Conservation (phyloP, 2,888 invertebrate species). For the Anagyrus pseudococci region DNA sequence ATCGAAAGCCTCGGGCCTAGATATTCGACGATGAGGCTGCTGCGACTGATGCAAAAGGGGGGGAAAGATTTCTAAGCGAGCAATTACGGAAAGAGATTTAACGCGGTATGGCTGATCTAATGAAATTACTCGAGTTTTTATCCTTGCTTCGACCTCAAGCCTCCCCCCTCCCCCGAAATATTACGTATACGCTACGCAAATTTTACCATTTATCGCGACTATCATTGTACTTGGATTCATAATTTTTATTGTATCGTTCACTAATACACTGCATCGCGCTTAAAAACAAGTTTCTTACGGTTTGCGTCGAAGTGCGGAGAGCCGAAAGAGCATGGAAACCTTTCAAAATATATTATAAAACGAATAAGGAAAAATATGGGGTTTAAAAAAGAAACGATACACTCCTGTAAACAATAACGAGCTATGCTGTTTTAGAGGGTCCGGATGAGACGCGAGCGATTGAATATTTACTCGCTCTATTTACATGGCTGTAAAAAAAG, state of each 20-base stretch:
- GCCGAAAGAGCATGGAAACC: slow-evolving; percentile 19
- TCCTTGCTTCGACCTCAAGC: slow-evolving; percentile 14
- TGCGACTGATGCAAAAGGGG: neutral
- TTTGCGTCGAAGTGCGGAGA: slow-evolving; percentile 4
- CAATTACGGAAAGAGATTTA: slow-evolving; percentile 14
- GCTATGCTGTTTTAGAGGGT: neutral
- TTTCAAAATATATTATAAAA: slow-evolving; percentile 29
- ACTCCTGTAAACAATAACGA: neutral
- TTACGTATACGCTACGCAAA: slow-evolving; percentile 30
- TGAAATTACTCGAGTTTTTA: slow-evolving; percentile 32
- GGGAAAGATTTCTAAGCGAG: slow-evolving; percentile 20
- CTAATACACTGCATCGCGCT: slow-evolving; percentile 28
- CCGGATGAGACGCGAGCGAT: neutral
- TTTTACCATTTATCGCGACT: slow-evolving; percentile 33
- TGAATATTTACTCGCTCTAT: slow-evolving; percentile 14
- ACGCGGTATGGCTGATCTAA: slow-evolving; percentile 30
- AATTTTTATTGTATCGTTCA: slow-evolving; percentile 18
- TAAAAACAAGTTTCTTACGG: slow-evolving; percentile 7
- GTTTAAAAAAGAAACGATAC: no score
- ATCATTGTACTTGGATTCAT: slow-evolving; percentile 27
- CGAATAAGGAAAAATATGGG: slow-evolving; percentile 6
- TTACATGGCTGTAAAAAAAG: slow-evolving; percentile 15
- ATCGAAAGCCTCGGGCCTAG: neutral
- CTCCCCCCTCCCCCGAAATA: slow-evolving; percentile 3
- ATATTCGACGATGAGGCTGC: slow-evolving; percentile 15